These are phyloP conservation scores for Paguma larvata DNA, from an alignment of 2,797 vertebrate genomes.

Conservation along the genomic window DNA sequence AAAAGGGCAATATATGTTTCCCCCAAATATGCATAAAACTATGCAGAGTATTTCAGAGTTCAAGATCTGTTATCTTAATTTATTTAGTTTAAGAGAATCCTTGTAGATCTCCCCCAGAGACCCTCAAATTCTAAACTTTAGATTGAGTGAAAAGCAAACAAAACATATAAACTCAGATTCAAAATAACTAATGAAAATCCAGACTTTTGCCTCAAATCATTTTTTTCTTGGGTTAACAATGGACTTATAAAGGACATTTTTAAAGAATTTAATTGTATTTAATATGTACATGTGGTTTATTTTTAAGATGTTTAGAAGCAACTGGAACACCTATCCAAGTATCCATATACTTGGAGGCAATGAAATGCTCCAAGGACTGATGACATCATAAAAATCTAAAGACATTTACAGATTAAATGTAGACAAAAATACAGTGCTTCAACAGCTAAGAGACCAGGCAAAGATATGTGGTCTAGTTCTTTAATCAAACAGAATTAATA, in stretches of 20 bases:
- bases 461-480: not conserved
- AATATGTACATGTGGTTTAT: not conserved
- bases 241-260: not conserved
- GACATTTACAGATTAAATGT: not conserved
- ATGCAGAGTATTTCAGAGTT: slow-evolving; percentile 35
- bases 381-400: slow-evolving; percentile 30
- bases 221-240: slow-evolving; percentile 1
- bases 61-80: slow-evolving; percentile 22
- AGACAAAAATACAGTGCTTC: slow-evolving; percentile 35
- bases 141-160: slow-evolving; percentile 32
- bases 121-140: slow-evolving; percentile 37
- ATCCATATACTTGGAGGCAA: not conserved
- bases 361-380: slow-evolving; percentile 6
- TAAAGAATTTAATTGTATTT: not conserved
- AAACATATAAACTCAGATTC: not conserved
- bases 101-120: not conserved
- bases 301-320: not conserved
- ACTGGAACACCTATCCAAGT: not conserved
- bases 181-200: slow-evolving; percentile 49
- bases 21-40: not conserved
- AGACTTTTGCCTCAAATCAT: not conserved
- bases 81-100: slow-evolving; percentile 41
- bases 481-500: slow-evolving; percentile 42
- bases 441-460: not conserved
- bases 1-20: not conserved